Evolutionary conservation across 2,888 invertebrate genomes (phyloP), one percentile per base, ranked within the genome.

Genomic region (Drosophila pseudotakahashii): DNA sequence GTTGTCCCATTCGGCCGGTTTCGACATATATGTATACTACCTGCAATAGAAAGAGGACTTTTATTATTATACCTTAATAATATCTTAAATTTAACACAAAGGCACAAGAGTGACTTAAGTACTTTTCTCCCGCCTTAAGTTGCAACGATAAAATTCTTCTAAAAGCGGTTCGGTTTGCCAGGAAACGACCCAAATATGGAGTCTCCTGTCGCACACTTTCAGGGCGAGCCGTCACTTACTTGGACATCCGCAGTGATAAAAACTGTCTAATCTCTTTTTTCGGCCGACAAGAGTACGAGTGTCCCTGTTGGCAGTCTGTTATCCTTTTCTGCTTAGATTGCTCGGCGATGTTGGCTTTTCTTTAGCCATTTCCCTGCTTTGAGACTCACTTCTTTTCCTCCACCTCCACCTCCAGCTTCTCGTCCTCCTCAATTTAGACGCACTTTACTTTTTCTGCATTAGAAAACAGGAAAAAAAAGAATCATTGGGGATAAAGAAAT

Each of bases 381-480:
- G 30, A 32, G 7, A 41, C 48, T 36, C 62, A 45, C 64, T 53
- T 16, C 51, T 59, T 59, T 44, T 19, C n/a, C n/a, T n/a, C n/a
- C n/a, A n/a, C n/a, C n/a, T n/a, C n/a, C n/a, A n/a, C n/a, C n/a
- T n/a, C n/a, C n/a, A n/a, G n/a, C n/a, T 19, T 19, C 19, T 19
- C n/a, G n/a, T 19, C 11, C 34, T 0, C 42, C 42, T 54, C 62
- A 74, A 50, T 62, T 79, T 77, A 32, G 62, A 71, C 53, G 58
- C 69, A 76, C 63, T 76, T 78, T 63, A 63, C 48, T 78, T 71
- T 68, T 70, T 66, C 70, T 68, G 79, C 78, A 71, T 74, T 76
- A 73, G 45, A 47, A 64, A 45, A 73, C 34, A 50, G 60, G 45
- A 36, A 66, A 77, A 72, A 30, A 11, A 34, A 34, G 4, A 66